A percentile compares a stretch with the other conserved stretches of the same genome.
phyloP scores from a whole-genome alignment of 1,140 invertebrate species.

The Acyrthosiphon pisum region DNA sequence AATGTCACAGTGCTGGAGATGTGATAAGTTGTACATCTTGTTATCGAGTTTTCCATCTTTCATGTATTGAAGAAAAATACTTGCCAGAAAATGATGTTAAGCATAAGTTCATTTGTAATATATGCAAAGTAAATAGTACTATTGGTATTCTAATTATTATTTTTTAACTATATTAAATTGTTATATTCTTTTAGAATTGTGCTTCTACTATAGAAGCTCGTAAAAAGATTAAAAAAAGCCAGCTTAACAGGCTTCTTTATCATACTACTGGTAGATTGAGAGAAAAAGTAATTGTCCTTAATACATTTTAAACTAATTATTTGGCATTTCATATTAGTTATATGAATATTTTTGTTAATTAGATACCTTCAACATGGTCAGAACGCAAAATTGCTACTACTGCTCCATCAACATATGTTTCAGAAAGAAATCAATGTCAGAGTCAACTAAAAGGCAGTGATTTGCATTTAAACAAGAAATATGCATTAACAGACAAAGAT shows the following conservation, averaged over 20 bases:
- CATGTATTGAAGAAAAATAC: conserved; percentile 69
- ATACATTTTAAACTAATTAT: not conserved
- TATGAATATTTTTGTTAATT: conserved; percentile 46
- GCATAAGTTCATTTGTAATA: conserved; percentile 63
- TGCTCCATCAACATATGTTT: conserved; percentile 58
- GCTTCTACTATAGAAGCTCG: conserved; percentile 61
- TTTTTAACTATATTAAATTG: conserved; percentile 34
- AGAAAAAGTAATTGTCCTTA: conserved; percentile 61
- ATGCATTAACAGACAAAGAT: conserved; percentile 65
- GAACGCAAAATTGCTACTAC: conserved; percentile 60
- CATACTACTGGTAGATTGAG: conserved; percentile 67
- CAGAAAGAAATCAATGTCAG: conserved; percentile 59
- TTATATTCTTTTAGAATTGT: conserved; percentile 39
- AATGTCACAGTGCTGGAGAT: conserved; percentile 74
- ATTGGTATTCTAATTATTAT: not conserved
- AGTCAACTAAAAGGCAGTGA: conserved; percentile 61
- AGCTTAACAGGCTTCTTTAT: conserved; percentile 67
- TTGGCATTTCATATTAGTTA: not conserved
- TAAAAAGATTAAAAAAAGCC: conserved; percentile 66
- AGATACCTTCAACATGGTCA: conserved; percentile 63
- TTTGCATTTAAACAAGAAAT: conserved; percentile 62
- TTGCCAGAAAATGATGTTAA: conserved; percentile 66
- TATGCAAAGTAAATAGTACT: conserved; percentile 61
- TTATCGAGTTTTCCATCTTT: conserved; percentile 73
- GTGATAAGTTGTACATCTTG: conserved; percentile 73